Conservation (phyloP, 2,797 vertebrate genomes). For the Ficedula albicollis region DNA sequence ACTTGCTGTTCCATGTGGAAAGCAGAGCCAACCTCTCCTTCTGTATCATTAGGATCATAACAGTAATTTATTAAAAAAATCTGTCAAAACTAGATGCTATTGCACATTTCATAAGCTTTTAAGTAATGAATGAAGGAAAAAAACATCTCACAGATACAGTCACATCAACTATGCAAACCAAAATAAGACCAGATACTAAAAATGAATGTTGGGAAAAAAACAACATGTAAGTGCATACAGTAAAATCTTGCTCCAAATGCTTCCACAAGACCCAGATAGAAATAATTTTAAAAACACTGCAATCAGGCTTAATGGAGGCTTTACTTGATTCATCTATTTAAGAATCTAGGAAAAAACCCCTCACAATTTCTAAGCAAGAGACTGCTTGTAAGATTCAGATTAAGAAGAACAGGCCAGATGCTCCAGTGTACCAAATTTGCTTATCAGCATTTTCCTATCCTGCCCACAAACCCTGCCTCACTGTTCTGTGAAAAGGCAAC, state of each 20-base stretch:
- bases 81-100: not conserved
- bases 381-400: not conserved
- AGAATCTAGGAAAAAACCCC: not conserved
- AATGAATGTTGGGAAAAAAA: not conserved
- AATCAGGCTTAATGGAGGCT: not conserved
- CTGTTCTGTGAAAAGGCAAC: not conserved
- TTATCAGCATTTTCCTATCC: not conserved
- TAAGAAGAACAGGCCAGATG: conserved; percentile 37
- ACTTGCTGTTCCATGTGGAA: not conserved
- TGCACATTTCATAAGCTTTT: conserved; percentile 15
- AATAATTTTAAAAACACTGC: not conserved
- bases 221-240: not conserved
- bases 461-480: not conserved
- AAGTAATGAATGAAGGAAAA: conserved; percentile 21
- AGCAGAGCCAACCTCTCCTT: not conserved
- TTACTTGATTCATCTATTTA: not conserved
- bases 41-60: not conserved
- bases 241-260: not conserved
- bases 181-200: conserved; percentile 17
- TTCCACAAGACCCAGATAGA: not conserved
- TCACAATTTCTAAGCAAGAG: not conserved
- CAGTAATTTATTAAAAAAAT: not conserved
- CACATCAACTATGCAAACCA: not conserved
- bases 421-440: not conserved
- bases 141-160: not conserved